phyloP scores from a whole-genome alignment of 2,888 invertebrate genomes.

The Stenolophus ochropezus region DNA sequence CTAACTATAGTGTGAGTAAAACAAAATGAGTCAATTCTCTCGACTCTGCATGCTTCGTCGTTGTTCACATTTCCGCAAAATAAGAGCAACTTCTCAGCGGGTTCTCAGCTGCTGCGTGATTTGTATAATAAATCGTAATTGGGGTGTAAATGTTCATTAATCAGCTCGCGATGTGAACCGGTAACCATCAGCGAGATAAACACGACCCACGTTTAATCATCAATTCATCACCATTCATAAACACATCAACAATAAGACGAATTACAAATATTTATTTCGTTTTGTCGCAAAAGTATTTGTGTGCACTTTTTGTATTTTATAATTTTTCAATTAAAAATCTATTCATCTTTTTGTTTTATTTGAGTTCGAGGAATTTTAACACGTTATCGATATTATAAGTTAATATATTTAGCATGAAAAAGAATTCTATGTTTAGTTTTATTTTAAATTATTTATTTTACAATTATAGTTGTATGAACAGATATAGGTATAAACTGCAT shows the following conservation, averaged over 20 bases:
- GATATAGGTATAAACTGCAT: no score
- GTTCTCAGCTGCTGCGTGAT: constrained; percentile 29
- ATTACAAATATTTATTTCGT: background rate
- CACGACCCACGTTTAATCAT: constrained; percentile 46
- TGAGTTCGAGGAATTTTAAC: no score
- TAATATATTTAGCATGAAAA: no score
- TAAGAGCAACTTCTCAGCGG: background rate
- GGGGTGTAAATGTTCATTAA: constrained; percentile 56
- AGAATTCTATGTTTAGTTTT: no score
- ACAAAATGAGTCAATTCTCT: constrained; percentile 33
- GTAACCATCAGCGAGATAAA: constrained; percentile 12
- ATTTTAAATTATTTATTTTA: no score
- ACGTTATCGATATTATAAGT: no score
- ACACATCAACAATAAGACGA: no score
- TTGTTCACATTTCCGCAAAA: constrained; percentile 22
- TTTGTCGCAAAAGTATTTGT: no score
- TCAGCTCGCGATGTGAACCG: constrained; percentile 2
- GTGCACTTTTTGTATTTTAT: no score
- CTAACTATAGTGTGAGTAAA: background rate
- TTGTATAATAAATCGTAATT: constrained; percentile 56
- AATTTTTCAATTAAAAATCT: no score
- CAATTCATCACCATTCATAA: constrained; percentile 14
- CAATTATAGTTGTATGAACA: no score
- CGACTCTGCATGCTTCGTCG: constrained; percentile 8
- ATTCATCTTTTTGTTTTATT: no score